Base-by-base conservation (phyloP, 2,113 vertebrate genomes). In the Rattus rattus region DNA sequence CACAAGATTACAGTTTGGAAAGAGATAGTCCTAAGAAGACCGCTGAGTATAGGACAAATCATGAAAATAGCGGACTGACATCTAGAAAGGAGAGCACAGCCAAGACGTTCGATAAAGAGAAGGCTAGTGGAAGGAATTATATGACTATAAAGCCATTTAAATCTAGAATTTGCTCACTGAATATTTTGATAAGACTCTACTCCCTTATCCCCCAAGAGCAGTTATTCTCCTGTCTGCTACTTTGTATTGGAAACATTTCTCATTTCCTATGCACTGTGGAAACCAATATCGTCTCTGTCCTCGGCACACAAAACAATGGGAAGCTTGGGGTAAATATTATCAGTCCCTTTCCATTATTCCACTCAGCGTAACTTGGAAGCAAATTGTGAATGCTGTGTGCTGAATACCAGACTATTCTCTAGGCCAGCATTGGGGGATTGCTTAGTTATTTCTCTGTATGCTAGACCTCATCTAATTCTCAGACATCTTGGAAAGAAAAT, bases 311-410 rank as follows among this genome's bases (percentile, higher is more conserved):
- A 22, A 83, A 36, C 63, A 61, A 11, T 69, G 84, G n/a, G 72
- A 94, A 92, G 39, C 69, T 36, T 65, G 6, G 30, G 6, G 13
- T 0, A 36, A 56, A 49, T 47, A 49, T 80, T 79, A 52, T 36
- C 30, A 13, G 85, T 80, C 95, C 79, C 75, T 92, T 96, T 2
- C 8, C 63, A 52, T 72, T 95, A n/a, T 49, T 86, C 67, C 33
- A 77, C 52, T 77, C 20, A 16, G 5, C 1, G 79, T 75, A 90
- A 1, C 12, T 47, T 77, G 30, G 13, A 85, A 90, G 28, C 30
- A 80, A 88, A 92, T 92, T 56, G 6, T 16, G 67, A 92, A 30
- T 89, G 81, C 24, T 47, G 61, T 67, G 12, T 91, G 36, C 61
- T 70, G 28, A 13, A 77, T 43, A 79, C 1, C 17, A 88, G 11